Evolutionary conservation across 2,113 vertebrate genomes (phyloP), one percentile per base, ranked within the genome.

Genomic region (Potamarius usumacintae): DNA sequence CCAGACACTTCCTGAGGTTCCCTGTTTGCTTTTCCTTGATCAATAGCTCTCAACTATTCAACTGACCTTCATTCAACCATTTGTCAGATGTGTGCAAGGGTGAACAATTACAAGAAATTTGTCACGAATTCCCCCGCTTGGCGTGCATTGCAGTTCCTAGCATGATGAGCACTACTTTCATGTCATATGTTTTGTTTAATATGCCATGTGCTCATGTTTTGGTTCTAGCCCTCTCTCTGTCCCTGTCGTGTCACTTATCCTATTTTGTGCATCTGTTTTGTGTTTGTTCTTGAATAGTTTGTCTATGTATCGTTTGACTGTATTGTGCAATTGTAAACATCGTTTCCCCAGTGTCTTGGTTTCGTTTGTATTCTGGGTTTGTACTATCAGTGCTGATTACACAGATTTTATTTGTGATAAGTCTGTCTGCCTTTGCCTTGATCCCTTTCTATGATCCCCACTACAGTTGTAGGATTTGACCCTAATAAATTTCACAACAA

Each of bases 1-100:
- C 63, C 74, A 71, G 74, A 72, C 20, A 15, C 77, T n/a, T 86
- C 74, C 67, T 81, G 82, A 58, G 90, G 91, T 91, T 60, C 67
- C 63, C 69, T 91, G 92, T 93, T 79, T 53, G 52, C 55, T 79
- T 27, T 55, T 79, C 10, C 52, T 78, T 27, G 50, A 5, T 78
- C 52, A 53, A 7, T 78, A 17, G 25, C 22, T 78, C 48, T 76
- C 30, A 72, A 42, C 42, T 42, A 42, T 42, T 42, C 42, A 42
- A 22, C 72, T 25, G 72, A 25, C 8, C 48, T 50, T 52, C 8
- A 52, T 50, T 52, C 9, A n/a, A 25, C 48, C 48, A 52, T 74
- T 74, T 48, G 17, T 74, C 71, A 10, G 34, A 20, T 76, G 48
- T 22, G 42, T 42, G n/a, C 27, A 48, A 74, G 34, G 42, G 34